These are phyloP conservation scores for Luffia ferchaultella DNA, from an alignment of 2,888 invertebrate species.

Conservation along the genomic window DNA sequence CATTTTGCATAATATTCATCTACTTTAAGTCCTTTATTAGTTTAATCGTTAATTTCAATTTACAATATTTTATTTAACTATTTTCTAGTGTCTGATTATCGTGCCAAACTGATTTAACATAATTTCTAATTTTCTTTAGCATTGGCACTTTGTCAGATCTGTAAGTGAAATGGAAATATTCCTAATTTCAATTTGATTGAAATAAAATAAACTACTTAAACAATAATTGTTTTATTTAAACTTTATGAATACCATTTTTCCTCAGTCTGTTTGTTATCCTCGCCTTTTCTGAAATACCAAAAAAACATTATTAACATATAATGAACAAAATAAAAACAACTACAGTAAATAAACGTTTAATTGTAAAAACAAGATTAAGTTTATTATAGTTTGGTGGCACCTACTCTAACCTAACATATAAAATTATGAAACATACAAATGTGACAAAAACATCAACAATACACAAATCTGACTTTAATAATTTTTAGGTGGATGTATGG, in stretches of 20 bases:
- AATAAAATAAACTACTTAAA: background rate
- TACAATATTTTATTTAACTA: no score
- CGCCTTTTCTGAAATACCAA: constrained; percentile 14
- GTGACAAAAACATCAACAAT: background rate
- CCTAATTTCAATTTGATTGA: background rate
- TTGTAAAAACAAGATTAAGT: constrained; percentile 15
- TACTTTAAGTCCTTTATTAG: no score
- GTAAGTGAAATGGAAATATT: no score
- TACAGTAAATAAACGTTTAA: constrained; percentile 21
- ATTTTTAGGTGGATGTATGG: no score
- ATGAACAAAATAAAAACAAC: background rate
- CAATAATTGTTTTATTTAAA: background rate
- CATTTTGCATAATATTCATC: no score
- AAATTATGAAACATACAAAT: constrained; percentile 1
- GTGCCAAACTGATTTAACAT: no score
- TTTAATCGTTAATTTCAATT: no score
- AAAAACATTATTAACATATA: constrained; percentile 13
- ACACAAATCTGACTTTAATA: no score
- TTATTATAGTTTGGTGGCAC: background rate
- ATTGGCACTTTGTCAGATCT: no score
- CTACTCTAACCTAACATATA: background rate
- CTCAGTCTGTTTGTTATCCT: constrained; percentile 5
- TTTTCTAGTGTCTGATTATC: no score
- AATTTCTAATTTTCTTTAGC: no score
- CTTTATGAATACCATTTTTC: background rate